Base-by-base conservation (phyloP, 2,797 vertebrate genomes). In the Sphenopsis melanotis region DNA sequence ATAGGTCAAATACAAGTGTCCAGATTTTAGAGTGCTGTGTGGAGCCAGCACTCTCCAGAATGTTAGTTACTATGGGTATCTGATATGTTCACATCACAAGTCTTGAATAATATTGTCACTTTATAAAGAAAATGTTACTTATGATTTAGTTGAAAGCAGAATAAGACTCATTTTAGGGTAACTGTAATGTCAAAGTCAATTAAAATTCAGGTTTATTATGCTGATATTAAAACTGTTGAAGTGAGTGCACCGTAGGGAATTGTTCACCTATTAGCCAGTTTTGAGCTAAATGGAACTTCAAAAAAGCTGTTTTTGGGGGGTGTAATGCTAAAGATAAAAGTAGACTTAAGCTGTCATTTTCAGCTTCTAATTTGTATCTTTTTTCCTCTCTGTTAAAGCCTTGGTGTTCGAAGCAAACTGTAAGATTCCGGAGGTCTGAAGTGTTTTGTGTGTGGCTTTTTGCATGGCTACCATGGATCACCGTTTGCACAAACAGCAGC, bases 401-500 rank as follows among this genome's bases (percentile, higher is more conserved):
- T 88, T 71, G 77, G 47, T 72, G 27, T 92, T 85, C 34, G 0
- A 1, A 87, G 63, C 55, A 32, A 68, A 29, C 65, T 29, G 47
- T 36, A 49, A 30, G 32, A 92, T 83, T 85, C n/a, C 69, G 65
- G 77, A 65, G 22, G 16, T 71, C 32, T 20, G 32, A 30, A 57
- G 13, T 32, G 37, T 37, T 94, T 60, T 21, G 42, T 68, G 46
- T 2, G 2, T 37, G 69, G 41, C 34, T 74, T 82, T 90, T 59
- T 90, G 55, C 68, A 22, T 32, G 75, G 65, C 84, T 89, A 1
- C 63, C 24, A 3, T 11, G 78, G 55, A 70, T 82, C 65, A 16
- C 36, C 88, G 75, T 94, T 95, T 95, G 59, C 44, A 86, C 79
- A 94, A 95, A 94, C 76, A 94, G 41, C 76, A 91, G 68, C 87